Base-by-base conservation (phyloP, 2,113 vertebrate species). In the Cyrtonyx montezumae region DNA sequence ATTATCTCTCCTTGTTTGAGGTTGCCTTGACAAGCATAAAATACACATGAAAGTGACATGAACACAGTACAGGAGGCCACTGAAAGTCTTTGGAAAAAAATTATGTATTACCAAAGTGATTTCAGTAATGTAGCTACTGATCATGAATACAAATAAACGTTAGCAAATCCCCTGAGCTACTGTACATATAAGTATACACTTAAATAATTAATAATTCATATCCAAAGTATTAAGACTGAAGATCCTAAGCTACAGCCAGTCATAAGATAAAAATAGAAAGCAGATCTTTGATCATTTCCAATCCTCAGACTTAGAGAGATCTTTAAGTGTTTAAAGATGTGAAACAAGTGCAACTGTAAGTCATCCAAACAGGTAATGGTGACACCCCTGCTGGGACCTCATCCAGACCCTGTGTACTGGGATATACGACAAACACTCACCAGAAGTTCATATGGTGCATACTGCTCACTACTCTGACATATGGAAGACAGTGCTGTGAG, bases 91-190 rank as follows among this genome's bases (percentile, higher is more conserved):
- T 46, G 68, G 65, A 62, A 87, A 94, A 49, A 87, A 28, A 16
- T 6, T 2, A 53, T 0, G 0, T 82, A 19, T 81, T 84, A 80
- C 28, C 45, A 91, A 90, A 96, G 94, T 80, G 9, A 84, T 81
- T 95, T 67, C 71, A 80, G 70, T 71, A 68, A 85, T 63, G 59
- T 30, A 71, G 36, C 23, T 84, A 43, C 40, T 58, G 84, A 94
- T 84, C 75, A 63, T 34, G 74, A 96, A 95, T 85, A 77, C 68
- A 97, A 96, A 96, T 79, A 86, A 94, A 69, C 26, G 28, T 25
- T 30, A 74, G 62, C 30, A 83, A 85, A 87, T 77, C 40, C 79
- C 73, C 26, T 9, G 6, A 90, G 69, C 14, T 75, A 63, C 3
- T 40, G 3, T 45, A 80, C 87, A 32, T 58, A 80, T 75, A 84